Evolutionary conservation across 1,140 invertebrate genomes (phyloP), one percentile per base, ranked within the genome.

Genomic region (Caerostris darwini): DNA sequence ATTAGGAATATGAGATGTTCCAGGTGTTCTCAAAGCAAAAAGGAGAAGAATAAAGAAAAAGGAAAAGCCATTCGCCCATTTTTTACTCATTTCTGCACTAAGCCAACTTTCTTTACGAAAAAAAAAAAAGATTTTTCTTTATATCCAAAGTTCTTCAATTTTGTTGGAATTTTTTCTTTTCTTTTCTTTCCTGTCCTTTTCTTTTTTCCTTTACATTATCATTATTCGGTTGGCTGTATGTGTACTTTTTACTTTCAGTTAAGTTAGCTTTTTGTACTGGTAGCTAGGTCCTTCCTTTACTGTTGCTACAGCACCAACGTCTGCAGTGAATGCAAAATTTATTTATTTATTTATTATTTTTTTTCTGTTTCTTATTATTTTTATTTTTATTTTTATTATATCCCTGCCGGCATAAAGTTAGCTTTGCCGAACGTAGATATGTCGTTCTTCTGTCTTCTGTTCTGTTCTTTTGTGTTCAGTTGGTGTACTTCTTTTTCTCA

Each of bases 1-100:
- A 89, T 89, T 89, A 89, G 86, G 58, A 89, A 69, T 89, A 89
- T 61, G 85, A 87, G 56, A 87, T 61, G 86, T 69, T 17, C 61
- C 86, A 89, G 86, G 64, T 89, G 61, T 67, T 89, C 59, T 17
- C 10, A 19, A 7, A 67, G 7, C 3, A 17, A 89, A 86, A 59
- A 61, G 34, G 34, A 34, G 34, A 34, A 34, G 34, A 85, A 53
- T 54, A 19, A 59, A 86, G n/a, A 17, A 64, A n/a, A 3, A 58
- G 19, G 17, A 88, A 88, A 67, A 54, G 4, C 14, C 34, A 58
- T 58, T 83, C 81, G n/a, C 12, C 34, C n/a, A 64, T 64, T 87
- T 87, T 61, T 87, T 87, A 64, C 85, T 17, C 85, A 87, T 87
- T 87, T 87, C 50, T 61, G 59, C 7, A 64, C 85, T 17, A 34